phyloP scores from a whole-genome alignment of 2,797 vertebrate species.

The Chromis chromis region DNA sequence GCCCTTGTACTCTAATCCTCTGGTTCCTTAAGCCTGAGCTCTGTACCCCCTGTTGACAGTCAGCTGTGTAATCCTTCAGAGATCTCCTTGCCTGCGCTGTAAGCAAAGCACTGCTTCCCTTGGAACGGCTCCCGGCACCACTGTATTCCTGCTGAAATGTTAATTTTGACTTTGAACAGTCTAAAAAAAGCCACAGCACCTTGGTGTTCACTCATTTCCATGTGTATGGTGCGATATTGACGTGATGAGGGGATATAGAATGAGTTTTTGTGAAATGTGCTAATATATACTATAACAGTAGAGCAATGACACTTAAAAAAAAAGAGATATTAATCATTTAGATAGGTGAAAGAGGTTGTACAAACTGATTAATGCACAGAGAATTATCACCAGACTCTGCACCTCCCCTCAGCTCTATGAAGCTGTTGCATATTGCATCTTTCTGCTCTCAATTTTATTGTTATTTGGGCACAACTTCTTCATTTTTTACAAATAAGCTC shows the following conservation, averaged over 20 bases:
- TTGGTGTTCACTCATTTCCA: conserved; percentile 58
- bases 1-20: conserved; percentile 79
- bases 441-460: not conserved
- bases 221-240: conserved; percentile 15
- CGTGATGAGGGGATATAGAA: not conserved
- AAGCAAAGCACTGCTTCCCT: conserved; percentile 64
- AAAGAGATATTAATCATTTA: too few relatives aligned
- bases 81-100: conserved; percentile 70
- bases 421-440: not conserved
- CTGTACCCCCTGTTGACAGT: conserved; percentile 71
- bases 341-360: not conserved
- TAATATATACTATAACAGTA: conserved; percentile 7
- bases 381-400: too few relatives aligned
- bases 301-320: conserved; percentile 1
- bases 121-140: conserved; percentile 50
- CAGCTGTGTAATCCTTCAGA: conserved; percentile 77
- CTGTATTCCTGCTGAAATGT: conserved; percentile 44
- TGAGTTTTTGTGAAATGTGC: not conserved
- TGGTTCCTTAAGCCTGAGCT: conserved; percentile 74
- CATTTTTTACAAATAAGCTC: not conserved
- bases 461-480: not conserved
- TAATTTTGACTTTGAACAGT: conserved; percentile 61
- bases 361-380: conserved; percentile 1
- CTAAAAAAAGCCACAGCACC: conserved; percentile 24
- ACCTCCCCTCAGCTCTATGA: not conserved